Conservation (phyloP, 2,113 vertebrate species). For the Natator depressus region DNA sequence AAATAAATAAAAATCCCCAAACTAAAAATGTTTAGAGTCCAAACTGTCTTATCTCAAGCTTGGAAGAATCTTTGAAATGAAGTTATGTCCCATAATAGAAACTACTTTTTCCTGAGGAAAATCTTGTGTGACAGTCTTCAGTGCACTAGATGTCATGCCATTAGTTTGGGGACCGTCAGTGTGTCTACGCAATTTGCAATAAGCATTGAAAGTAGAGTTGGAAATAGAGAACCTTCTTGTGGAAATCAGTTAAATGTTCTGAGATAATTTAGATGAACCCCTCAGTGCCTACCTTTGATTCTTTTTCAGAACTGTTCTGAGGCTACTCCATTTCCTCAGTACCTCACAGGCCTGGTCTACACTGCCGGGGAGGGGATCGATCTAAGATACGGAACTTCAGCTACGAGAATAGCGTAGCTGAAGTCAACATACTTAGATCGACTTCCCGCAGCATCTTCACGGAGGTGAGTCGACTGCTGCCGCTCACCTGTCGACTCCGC, state of each 20-base stretch:
- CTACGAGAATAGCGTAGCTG: too few relatives aligned
- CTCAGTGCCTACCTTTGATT: background rate
- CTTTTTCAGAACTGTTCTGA: background rate
- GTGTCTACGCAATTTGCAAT: conserved; percentile 48
- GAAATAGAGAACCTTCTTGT: background rate
- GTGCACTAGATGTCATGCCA: conserved; percentile 42
- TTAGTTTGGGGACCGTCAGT: conserved; percentile 39
- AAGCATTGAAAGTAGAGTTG: conserved; percentile 35
- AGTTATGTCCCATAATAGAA: background rate
- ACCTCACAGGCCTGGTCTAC: background rate
- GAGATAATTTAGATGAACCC: background rate
- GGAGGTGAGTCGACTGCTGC: too few relatives aligned
- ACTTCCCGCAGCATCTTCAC: too few relatives aligned
- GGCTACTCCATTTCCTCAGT: background rate
- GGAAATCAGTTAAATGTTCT: background rate
- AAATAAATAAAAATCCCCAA: background rate
- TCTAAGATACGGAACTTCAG: too few relatives aligned
- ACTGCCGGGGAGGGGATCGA: too few relatives aligned
- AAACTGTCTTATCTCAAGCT: background rate
- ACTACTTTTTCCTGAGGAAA: background rate
- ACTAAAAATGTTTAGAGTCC: conserved; percentile 3
- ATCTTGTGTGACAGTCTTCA: background rate
- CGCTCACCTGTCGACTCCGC: too few relatives aligned
- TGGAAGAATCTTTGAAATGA: background rate
- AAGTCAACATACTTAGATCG: too few relatives aligned